Evolutionary conservation across 2,797 vertebrate genomes (phyloP), one percentile per base, ranked within the genome.

Genomic region (Sebastes umbrosus): DNA sequence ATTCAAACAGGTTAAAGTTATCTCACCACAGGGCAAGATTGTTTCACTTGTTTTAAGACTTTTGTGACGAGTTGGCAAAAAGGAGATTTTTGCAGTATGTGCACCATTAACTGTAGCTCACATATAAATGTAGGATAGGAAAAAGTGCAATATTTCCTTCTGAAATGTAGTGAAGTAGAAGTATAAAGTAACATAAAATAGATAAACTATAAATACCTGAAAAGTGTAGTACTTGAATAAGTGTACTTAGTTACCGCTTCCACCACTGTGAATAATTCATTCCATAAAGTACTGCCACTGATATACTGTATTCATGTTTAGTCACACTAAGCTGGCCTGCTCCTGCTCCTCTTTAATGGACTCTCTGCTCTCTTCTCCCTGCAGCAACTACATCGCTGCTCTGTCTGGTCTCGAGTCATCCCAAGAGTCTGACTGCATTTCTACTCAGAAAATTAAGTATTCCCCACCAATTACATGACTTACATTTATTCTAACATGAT

Each of bases 341-440:
- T 84, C 24, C 46, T 84, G 36, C 62, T 50, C n/a, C 36, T 66
- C n/a, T 25, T 24, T n/a, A 13, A 60, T 57, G 50, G 34, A 63
- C 50, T 87, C 20, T 68, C 32, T 68, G n/a, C 43, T 67, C 10
- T 68, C 32, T 64, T 24, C 43, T 67, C 10, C 79, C 65, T 81
- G 69, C 69, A 83, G 67, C 25, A 8, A 46, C 50, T 24, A 25
- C 31, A 54, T 50, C 18, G 1, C 32, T 50, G n/a, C 71, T 73
- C 27, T 9, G 29, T 64, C 58, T 64, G 55, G 18, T 20, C 64
- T 82, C 7, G 18, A 77, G 59, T 60, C 73, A 52, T 79, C 67
- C 65, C 22, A 29, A 76, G 14, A 71, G 54, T 50, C 4, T 29
- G 12, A 55, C 50, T 66, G n/a, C 22, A 64, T 63, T 77, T 67